phyloP scores from a whole-genome alignment of 1,140 invertebrate species.

The Reticulitermes speratus region DNA sequence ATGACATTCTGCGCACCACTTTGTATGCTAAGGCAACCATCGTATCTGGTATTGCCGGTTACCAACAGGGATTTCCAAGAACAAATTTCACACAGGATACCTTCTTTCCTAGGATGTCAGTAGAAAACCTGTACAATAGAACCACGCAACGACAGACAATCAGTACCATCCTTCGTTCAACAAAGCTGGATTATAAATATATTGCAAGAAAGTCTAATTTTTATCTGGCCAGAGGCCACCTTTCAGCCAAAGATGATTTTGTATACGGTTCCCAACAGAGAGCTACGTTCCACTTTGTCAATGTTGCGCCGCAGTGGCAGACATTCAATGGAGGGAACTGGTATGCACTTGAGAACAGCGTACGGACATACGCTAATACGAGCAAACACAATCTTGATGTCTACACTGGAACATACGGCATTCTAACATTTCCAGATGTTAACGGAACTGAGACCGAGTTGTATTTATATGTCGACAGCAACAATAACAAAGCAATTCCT shows the following conservation, averaged over 20 bases:
- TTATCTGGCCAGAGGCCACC: slow-evolving; percentile 48
- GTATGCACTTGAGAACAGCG: slow-evolving; percentile 42
- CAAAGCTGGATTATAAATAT: slow-evolving; percentile 41
- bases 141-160: slow-evolving; percentile 36
- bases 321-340: slow-evolving; percentile 52
- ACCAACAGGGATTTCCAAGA: slow-evolving; percentile 34
- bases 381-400: slow-evolving; percentile 11
- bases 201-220: slow-evolving; percentile 37
- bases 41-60: slow-evolving; percentile 30
- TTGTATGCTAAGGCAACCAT: slow-evolving; percentile 35
- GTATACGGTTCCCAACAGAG: slow-evolving; percentile 42
- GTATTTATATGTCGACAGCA: slow-evolving; percentile 49
- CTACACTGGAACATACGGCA: slow-evolving; percentile 45
- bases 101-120: slow-evolving; percentile 39
- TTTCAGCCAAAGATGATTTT: slow-evolving; percentile 49
- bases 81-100: slow-evolving; percentile 38
- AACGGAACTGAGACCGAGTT: slow-evolving; percentile 47
- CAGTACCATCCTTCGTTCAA: slow-evolving; percentile 41
- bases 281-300: slow-evolving; percentile 50
- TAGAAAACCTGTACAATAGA: slow-evolving; percentile 38
- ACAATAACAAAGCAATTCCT: slow-evolving; percentile 47
- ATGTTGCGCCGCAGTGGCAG: slow-evolving; percentile 51
- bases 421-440: slow-evolving; percentile 39
- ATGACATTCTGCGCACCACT: slow-evolving; percentile 32
- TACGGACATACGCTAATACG: background rate